Conservation (phyloP, 1,140 invertebrate genomes). For the Drosophila yakuba region DNA sequence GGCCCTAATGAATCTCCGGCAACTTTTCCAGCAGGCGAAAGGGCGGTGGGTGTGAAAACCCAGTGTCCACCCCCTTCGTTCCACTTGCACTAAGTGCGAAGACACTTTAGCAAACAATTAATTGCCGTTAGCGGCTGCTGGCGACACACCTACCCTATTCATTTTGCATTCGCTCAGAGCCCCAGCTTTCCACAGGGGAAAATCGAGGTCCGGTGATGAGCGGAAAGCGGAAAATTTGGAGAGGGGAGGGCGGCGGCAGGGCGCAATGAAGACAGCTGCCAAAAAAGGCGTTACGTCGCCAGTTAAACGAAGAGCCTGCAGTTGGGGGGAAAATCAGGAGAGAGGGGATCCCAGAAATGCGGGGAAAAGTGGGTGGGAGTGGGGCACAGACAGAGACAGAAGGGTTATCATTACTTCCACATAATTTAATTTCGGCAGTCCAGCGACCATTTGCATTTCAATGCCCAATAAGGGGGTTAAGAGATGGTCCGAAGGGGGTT, state of each 20-base stretch:
- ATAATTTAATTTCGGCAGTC: slow-evolving; percentile 83
- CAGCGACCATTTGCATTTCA: slow-evolving; percentile 81
- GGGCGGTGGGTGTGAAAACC: background rate
- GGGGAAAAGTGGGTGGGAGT: background rate
- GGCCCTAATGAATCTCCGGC: slow-evolving; percentile 33
- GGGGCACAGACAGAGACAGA: slow-evolving; percentile 34
- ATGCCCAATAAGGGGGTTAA: slow-evolving; percentile 63
- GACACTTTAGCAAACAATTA: slow-evolving; percentile 74
- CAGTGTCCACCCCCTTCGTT: slow-evolving; percentile 8
- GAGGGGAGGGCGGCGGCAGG: background rate
- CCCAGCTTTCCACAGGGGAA: slow-evolving; percentile 26
- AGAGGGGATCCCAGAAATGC: background rate
- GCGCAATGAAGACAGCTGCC: slow-evolving; percentile 72
- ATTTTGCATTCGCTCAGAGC: slow-evolving; percentile 53
- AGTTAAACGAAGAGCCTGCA: slow-evolving; percentile 55
- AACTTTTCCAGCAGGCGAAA: slow-evolving; percentile 7
- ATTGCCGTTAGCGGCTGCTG: slow-evolving; percentile 78
- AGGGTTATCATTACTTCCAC: slow-evolving; percentile 84
- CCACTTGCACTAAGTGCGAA: slow-evolving; percentile 44
- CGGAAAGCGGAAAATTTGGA: slow-evolving; percentile 15
- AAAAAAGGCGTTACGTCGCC: slow-evolving; percentile 78
- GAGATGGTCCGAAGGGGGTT: background rate
- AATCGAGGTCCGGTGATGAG: slow-evolving; percentile 24
- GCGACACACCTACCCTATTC: slow-evolving; percentile 79
- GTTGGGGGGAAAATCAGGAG: background rate